A percentile compares a stretch with the other conserved stretches of the same genome.
Evolutionary conservation across 1,140 invertebrate genomes (phyloP).

Genomic region (Rhysida immarginata): DNA sequence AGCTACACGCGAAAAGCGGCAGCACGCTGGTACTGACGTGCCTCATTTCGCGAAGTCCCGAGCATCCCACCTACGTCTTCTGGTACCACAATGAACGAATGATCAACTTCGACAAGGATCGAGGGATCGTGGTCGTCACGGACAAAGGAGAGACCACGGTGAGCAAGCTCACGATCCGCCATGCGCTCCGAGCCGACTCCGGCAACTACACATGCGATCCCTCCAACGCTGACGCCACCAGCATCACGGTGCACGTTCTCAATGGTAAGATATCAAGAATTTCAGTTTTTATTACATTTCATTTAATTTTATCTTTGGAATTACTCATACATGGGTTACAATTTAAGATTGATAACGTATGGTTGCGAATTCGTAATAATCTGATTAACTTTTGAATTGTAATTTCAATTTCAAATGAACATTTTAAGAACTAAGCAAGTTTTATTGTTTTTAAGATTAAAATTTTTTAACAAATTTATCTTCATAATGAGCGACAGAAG

Average conservation of each 20-base stretch:
- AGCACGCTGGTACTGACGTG: slow-evolving; percentile 78
- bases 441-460: too few species aligned
- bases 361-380: too few species aligned
- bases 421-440: too few species aligned
- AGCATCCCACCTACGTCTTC: slow-evolving; percentile 54
- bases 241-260: slow-evolving; percentile 25
- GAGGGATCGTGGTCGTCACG: slow-evolving; percentile 76
- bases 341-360: too few species aligned
- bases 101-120: slow-evolving; percentile 22
- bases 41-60: slow-evolving; percentile 70
- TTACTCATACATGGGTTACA: too few species aligned
- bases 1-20: slow-evolving; percentile 75
- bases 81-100: slow-evolving; percentile 52
- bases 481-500: too few species aligned
- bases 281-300: too few species aligned
- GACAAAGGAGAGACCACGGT: slow-evolving; percentile 77
- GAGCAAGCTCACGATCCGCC: slow-evolving; percentile 71
- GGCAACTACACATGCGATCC: slow-evolving; percentile 38
- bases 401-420: too few species aligned
- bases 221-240: slow-evolving; percentile 22
- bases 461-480: too few species aligned
- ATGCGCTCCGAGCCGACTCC: slow-evolving; percentile 65
- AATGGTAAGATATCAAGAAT: slow-evolving; percentile 22
- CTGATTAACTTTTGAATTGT: too few species aligned
- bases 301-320: too few species aligned